Evolutionary conservation across 2,113 vertebrate genomes (phyloP), one percentile per base, ranked within the genome.

Genomic region (Phodopus roborovskii): DNA sequence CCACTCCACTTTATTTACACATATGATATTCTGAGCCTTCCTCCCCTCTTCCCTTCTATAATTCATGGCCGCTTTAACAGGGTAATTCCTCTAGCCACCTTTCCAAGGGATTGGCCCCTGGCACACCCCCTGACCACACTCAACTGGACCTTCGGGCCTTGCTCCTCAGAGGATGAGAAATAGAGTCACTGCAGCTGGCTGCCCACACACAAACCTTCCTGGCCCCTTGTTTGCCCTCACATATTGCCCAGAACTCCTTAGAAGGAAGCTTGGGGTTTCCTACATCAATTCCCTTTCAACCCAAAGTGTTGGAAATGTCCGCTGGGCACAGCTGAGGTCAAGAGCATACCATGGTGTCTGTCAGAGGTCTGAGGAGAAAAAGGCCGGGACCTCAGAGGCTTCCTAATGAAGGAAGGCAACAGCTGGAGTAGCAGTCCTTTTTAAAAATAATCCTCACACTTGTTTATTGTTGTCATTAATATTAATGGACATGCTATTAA

Each of bases 401-500:
- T 91, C 81, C 85, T 95, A 97, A 96, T 87, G 96, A 97, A 97
- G 53, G 90, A 90, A 81, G 83, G 84, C n/a, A 70, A 79, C 73
- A 58, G 74, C n/a, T 53, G 94, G 94, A 86, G 15, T 48, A 86
- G 1, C 0, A 9, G n/a, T 0, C 2, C 0, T 42, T 84, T 87
- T 17, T 97, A 95, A 97, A 97, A 97, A 98, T 94, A 97, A 97
- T 91, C 95, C 96, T 96, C 97, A 73, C 92, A 88, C 96, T 97
- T 97, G 97, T 97, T 97, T 98, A 97, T 97, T 98, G 94, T 97
- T 95, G 91, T 97, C 97, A 98, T 98, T 97, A 98, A 98, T 98
- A 98, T 98, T 98, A 97, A 98, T 98, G 93, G 66, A 1, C 60
- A 12, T 26, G 70, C 86, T 84, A 96, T 97, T 97, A 97, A 97